phyloP scores from a whole-genome alignment of 2,113 vertebrate genomes.

The Ailuropoda melanoleuca region DNA sequence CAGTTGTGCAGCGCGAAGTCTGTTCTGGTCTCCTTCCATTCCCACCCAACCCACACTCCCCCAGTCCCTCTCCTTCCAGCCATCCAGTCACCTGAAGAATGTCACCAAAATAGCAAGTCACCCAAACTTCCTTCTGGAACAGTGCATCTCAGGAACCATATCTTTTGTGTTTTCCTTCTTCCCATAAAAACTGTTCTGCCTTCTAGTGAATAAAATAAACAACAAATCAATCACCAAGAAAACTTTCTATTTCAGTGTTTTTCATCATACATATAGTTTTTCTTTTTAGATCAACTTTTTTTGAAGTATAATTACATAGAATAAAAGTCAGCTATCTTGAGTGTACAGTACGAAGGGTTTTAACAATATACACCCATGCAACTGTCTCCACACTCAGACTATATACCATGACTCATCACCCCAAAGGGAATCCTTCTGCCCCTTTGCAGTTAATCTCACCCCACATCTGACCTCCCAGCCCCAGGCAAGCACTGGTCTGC shows the following conservation, averaged over 20 bases:
- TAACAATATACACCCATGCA: background rate
- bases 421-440: background rate
- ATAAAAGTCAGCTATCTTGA: background rate
- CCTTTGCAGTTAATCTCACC: background rate
- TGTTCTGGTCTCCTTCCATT: background rate
- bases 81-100: background rate
- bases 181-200: background rate
- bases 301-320: background rate
- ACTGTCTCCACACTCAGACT: background rate
- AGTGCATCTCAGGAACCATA: background rate
- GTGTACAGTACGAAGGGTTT: background rate
- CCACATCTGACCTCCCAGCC: background rate
- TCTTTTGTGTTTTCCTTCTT: background rate
- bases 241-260: background rate
- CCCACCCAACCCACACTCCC: fast-evolving
- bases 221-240: background rate
- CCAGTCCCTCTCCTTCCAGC: background rate
- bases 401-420: background rate
- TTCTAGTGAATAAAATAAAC: background rate
- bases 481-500: background rate
- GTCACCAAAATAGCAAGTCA: background rate
- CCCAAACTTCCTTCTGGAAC: background rate
- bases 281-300: background rate
- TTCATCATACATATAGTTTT: background rate
- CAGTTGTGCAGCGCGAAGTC: background rate